phyloP scores from a whole-genome alignment of 2,113 vertebrate genomes.

The Coturnix japonica region DNA sequence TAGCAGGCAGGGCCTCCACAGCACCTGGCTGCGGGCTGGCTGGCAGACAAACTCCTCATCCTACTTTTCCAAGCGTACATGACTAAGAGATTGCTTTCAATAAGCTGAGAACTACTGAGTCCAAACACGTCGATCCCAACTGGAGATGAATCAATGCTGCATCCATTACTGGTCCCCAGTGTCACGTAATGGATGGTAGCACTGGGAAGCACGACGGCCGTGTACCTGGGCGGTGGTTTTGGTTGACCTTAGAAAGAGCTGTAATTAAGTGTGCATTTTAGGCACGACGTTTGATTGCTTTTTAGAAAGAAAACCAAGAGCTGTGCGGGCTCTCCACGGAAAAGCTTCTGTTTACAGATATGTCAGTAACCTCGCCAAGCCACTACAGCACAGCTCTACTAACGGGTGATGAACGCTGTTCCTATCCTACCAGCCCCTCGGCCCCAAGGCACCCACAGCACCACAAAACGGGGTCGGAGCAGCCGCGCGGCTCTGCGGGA shows the following conservation, averaged over 20 bases:
- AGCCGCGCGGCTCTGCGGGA: not conserved
- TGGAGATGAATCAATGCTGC: not conserved
- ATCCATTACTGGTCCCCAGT: not conserved
- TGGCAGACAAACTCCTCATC: not conserved
- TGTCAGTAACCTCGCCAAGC: not conserved
- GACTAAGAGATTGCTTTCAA: not conserved
- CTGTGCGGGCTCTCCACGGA: accelerated
- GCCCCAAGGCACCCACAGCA: not conserved
- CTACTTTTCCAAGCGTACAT: not conserved
- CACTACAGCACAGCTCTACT: no score
- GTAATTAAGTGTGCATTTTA: not conserved
- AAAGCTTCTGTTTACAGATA: not conserved
- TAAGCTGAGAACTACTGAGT: not conserved
- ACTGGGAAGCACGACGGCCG: accelerated
- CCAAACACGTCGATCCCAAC: not conserved
- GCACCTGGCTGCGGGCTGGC: not conserved
- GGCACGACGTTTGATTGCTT: not conserved
- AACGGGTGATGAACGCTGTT: no score
- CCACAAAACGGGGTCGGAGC: not conserved
- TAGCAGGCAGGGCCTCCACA: not conserved
- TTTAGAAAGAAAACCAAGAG: not conserved
- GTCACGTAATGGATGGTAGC: not conserved
- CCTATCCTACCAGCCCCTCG: no score
- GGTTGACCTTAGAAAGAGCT: not conserved
- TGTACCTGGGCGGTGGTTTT: not conserved